phyloP scores from a whole-genome alignment of 2,797 vertebrate species.

The Limnodromus scolopaceus region DNA sequence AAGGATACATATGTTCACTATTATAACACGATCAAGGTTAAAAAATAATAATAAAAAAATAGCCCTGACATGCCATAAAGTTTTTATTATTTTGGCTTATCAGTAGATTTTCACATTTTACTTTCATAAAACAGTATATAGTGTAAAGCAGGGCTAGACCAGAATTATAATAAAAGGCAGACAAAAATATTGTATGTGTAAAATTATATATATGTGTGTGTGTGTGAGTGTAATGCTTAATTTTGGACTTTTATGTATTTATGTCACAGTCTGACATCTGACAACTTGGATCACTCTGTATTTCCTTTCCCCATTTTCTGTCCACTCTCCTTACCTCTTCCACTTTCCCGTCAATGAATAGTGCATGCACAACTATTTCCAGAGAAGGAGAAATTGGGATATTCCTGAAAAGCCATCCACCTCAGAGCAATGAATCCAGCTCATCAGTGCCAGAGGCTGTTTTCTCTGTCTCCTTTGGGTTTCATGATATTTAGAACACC shows the following conservation, averaged over 20 bases:
- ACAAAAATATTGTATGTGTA: slow-evolving; percentile 21
- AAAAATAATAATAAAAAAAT: slow-evolving; percentile 77
- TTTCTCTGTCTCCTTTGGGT: slow-evolving; percentile 67
- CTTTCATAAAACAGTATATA: slow-evolving; percentile 71
- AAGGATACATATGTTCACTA: slow-evolving; percentile 82
- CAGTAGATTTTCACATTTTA: slow-evolving; percentile 81
- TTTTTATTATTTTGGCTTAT: slow-evolving; percentile 83
- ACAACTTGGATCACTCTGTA: background rate
- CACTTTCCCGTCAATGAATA: slow-evolving; percentile 2
- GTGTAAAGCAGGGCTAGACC: slow-evolving; percentile 40
- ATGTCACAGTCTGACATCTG: background rate
- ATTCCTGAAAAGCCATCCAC: slow-evolving; percentile 20
- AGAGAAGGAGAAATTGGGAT: background rate
- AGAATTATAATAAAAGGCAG: slow-evolving; percentile 68
- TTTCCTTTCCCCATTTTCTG: slow-evolving; percentile 48
- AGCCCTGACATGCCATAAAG: slow-evolving; percentile 75
- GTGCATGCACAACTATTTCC: background rate
- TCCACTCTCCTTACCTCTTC: slow-evolving; percentile 17
- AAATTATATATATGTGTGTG: background rate
- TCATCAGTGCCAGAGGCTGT: slow-evolving; percentile 54
- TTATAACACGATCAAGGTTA: slow-evolving; percentile 79
- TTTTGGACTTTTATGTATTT: slow-evolving; percentile 43
- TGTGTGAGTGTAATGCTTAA: slow-evolving; percentile 21
- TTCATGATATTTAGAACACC: slow-evolving; percentile 60
- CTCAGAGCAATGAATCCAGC: slow-evolving; percentile 68